These are phyloP conservation scores for Lagocephalus sceleratus DNA, from an alignment of 2,797 vertebrate species.

Conservation along the genomic window DNA sequence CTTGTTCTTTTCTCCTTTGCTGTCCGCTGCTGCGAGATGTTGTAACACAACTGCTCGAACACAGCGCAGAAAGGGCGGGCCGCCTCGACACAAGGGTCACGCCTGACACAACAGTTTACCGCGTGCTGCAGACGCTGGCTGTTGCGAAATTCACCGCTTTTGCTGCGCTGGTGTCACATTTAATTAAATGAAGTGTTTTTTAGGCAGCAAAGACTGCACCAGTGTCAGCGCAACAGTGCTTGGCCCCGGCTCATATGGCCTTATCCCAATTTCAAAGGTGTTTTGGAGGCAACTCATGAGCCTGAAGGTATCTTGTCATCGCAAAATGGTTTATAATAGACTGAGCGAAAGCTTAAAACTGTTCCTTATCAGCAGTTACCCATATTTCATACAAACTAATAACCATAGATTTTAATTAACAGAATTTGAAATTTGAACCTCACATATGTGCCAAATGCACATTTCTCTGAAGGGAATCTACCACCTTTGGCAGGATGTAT, in stretches of 20 bases:
- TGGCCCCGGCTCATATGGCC: slow-evolving; percentile 15
- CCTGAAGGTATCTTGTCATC: slow-evolving; percentile 8
- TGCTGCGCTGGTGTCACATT: slow-evolving; percentile 24
- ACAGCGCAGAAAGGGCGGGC: slow-evolving; percentile 37
- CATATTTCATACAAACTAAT: no score
- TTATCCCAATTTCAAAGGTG: slow-evolving; percentile 50
- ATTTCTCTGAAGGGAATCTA: no score
- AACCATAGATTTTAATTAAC: no score
- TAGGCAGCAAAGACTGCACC: slow-evolving; percentile 48
- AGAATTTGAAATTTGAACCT: no score
- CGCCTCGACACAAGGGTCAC: slow-evolving; percentile 43
- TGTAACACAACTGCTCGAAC: slow-evolving; percentile 25
- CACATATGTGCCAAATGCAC: no score
- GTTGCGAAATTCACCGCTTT: slow-evolving; percentile 28
- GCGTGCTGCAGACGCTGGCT: slow-evolving; percentile 30
- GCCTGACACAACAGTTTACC: slow-evolving; percentile 55
- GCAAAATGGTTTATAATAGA: slow-evolving; percentile 16
- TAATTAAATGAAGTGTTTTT: slow-evolving; percentile 61
- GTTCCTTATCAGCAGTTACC: not conserved
- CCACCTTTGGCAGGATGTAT: no score
- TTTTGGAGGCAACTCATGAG: slow-evolving; percentile 25
- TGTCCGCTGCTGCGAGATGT: slow-evolving; percentile 45
- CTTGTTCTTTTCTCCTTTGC: slow-evolving; percentile 42
- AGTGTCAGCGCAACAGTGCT: slow-evolving; percentile 24
- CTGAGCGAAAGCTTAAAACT: slow-evolving; percentile 8